These are phyloP conservation scores for Heliconius sara DNA, from an alignment of 2,888 invertebrate genomes.

Conservation along the genomic window DNA sequence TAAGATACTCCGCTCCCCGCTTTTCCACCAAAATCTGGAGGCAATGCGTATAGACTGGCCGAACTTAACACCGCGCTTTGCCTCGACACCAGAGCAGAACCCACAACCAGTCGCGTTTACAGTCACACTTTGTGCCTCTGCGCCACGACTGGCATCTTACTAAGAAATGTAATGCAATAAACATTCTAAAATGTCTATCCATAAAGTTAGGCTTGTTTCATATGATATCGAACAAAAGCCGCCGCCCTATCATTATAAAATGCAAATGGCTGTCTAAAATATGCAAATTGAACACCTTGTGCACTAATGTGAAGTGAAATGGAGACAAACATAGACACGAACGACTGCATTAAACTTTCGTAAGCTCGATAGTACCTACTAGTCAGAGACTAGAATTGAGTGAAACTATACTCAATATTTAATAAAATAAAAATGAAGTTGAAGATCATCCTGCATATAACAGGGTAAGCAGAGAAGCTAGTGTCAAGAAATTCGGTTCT, in stretches of 20 bases:
- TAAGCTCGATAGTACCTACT: neutral
- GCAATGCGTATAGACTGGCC: too few relatives aligned
- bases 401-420: neutral
- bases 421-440: neutral
- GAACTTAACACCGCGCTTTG: too few relatives aligned
- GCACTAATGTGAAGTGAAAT: constrained; percentile 39
- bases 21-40: too few relatives aligned
- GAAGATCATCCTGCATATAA: neutral
- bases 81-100: too few relatives aligned
- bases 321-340: neutral
- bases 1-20: too few relatives aligned
- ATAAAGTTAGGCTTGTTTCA: constrained; percentile 30
- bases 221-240: constrained; percentile 48
- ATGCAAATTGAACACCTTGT: constrained; percentile 61
- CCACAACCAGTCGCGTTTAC: too few relatives aligned
- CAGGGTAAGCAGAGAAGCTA: too few relatives aligned
- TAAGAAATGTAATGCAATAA: neutral
- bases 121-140: too few relatives aligned
- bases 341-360: constrained; percentile 9
- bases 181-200: neutral
- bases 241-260: constrained; percentile 66
- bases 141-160: neutral
- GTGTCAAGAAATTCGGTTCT: too few relatives aligned
- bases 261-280: constrained; percentile 53
- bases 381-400: neutral